Evolutionary conservation across 1,140 invertebrate genomes (phyloP).

Genomic region (Microplitis mediator): DNA sequence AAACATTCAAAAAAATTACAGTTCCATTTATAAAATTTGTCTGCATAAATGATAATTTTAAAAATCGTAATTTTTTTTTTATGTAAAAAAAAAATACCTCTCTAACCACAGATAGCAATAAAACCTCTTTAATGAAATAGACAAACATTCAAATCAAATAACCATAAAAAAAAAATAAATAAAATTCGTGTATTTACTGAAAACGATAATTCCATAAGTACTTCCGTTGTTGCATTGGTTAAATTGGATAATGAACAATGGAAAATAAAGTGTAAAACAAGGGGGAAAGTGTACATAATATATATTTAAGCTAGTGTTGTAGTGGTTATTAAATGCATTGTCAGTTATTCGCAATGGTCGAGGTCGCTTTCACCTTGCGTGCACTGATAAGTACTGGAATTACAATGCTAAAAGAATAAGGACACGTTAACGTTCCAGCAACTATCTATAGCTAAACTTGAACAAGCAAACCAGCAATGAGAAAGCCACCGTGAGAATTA

Average conservation of each 20-base stretch:
- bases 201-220: neutral
- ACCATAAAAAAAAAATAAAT: no score
- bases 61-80: no score
- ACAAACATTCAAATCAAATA: no score
- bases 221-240: slow-evolving; percentile 14
- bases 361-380: slow-evolving; percentile 31
- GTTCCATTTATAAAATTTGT: no score
- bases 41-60: no score
- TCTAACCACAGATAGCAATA: no score
- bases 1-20: no score
- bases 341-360: slow-evolving; percentile 35
- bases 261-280: slow-evolving; percentile 26
- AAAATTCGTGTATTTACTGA: neutral
- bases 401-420: slow-evolving; percentile 27
- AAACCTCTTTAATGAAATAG: no score
- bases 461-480: neutral
- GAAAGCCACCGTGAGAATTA: slow-evolving; percentile 30
- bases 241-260: slow-evolving; percentile 17
- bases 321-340: slow-evolving; percentile 26
- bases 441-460: neutral
- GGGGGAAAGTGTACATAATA: slow-evolving; percentile 33
- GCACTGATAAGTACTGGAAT: slow-evolving; percentile 29
- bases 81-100: no score
- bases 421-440: neutral
- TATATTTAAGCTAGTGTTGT: no score